phyloP scores from a whole-genome alignment of 2,113 vertebrate genomes.

The Plectropomus leopardus region DNA sequence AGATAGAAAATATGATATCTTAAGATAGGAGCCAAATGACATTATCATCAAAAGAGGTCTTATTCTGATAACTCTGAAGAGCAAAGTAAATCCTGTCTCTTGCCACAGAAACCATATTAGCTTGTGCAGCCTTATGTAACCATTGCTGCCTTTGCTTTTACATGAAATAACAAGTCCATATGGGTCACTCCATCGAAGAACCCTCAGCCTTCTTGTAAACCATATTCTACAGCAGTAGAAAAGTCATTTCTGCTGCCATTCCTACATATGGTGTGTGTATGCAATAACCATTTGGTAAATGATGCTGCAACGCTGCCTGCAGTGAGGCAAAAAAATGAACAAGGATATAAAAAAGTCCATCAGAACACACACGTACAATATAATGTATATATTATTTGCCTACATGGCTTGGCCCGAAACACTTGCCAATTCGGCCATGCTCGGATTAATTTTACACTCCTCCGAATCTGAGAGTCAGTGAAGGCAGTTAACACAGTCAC shows the following conservation, averaged over 20 bases:
- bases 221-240: slow-evolving; percentile 28
- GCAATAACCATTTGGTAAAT: slow-evolving; percentile 50
- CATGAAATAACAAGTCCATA: slow-evolving; percentile 37
- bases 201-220: slow-evolving; percentile 32
- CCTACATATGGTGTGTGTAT: background rate
- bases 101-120: slow-evolving; percentile 39
- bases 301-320: slow-evolving; percentile 12
- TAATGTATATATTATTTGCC: background rate
- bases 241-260: slow-evolving; percentile 26
- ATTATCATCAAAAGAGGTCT: slow-evolving; percentile 68
- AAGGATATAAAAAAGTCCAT: slow-evolving; percentile 1
- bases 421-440: slow-evolving; percentile 13
- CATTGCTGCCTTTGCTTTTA: slow-evolving; percentile 28
- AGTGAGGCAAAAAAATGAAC: background rate
- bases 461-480: slow-evolving; percentile 69
- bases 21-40: slow-evolving; percentile 67
- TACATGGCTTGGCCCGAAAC: background rate
- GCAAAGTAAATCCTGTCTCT: slow-evolving; percentile 49
- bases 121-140: slow-evolving; percentile 53
- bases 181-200: slow-evolving; percentile 51
- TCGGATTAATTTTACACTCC: slow-evolving; percentile 47
- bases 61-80: slow-evolving; percentile 65
- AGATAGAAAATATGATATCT: slow-evolving; percentile 70
- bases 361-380: background rate
- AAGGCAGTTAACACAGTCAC: slow-evolving; percentile 65